Evolutionary conservation across 2,797 vertebrate genomes (phyloP).

Genomic region (Lithobates sylvaticus): DNA sequence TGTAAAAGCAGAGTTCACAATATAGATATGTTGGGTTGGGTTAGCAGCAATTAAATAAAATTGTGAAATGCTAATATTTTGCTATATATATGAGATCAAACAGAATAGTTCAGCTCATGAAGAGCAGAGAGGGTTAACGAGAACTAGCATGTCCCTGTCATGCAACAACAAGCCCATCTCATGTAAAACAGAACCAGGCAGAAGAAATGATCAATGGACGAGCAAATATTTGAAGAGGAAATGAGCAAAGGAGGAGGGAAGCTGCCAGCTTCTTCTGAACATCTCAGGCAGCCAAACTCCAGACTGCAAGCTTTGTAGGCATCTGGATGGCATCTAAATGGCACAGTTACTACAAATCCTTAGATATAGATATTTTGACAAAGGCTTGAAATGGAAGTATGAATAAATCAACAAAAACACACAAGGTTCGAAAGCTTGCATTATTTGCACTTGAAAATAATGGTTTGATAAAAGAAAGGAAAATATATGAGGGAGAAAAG

Average conservation of each 20-base stretch:
- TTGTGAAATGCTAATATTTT: neutral
- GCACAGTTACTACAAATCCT: neutral
- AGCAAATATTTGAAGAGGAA: slow-evolving; percentile 61
- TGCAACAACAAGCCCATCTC: neutral
- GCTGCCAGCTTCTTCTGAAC: slow-evolving; percentile 38
- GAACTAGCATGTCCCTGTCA: neutral
- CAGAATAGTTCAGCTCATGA: neutral
- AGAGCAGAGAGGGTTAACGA: neutral
- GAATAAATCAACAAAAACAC: neutral
- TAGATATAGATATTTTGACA: neutral
- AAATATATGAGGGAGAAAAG: too few species aligned
- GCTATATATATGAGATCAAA: neutral
- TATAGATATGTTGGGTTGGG: too few species aligned
- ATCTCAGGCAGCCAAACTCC: slow-evolving; percentile 61
- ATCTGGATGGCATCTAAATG: neutral
- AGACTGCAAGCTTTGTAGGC: slow-evolving; percentile 58
- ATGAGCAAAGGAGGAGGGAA: slow-evolving; percentile 49
- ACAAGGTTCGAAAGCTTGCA: neutral
- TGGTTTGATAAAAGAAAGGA: too few species aligned
- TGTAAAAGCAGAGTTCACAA: too few species aligned
- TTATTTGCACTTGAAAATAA: too few species aligned
- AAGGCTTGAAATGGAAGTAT: slow-evolving; percentile 15
- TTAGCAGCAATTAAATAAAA: too few species aligned
- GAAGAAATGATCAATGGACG: slow-evolving; percentile 34
- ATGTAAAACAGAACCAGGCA: neutral